These are phyloP conservation scores for Azemiops feae DNA, from an alignment of 2,113 vertebrate genomes.

Conservation along the genomic window DNA sequence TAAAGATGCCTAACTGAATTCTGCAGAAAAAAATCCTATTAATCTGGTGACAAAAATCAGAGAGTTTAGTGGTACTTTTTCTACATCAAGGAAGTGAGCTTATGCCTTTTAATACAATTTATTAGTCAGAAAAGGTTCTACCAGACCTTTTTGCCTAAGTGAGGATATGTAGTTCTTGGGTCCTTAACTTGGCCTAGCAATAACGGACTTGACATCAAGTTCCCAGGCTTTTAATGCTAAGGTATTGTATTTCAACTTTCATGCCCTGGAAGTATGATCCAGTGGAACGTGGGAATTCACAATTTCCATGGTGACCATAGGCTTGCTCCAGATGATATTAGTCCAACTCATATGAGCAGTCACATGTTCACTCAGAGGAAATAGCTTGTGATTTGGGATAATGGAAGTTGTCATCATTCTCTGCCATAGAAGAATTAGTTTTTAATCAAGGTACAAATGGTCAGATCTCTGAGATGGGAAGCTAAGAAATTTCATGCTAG, in stretches of 20 bases:
- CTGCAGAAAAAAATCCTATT: not conserved
- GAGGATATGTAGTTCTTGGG: not conserved
- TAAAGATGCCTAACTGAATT: not conserved
- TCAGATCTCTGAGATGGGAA: not conserved
- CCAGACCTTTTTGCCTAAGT: not conserved
- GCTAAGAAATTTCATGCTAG: not conserved
- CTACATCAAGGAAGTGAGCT: not conserved
- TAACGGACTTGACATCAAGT: not conserved
- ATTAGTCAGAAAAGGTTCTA: not conserved
- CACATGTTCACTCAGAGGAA: not conserved
- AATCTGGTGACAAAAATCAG: not conserved
- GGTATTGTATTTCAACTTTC: not conserved
- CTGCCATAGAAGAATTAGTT: not conserved
- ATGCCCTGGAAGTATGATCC: not conserved
- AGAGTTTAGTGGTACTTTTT: not conserved
- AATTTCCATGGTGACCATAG: not conserved
- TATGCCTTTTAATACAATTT: not conserved
- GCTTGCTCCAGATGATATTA: not conserved
- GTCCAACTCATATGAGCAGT: not conserved
- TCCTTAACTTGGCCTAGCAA: not conserved
- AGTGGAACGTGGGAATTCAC: not conserved
- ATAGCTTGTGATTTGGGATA: not conserved
- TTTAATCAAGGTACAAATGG: not conserved
- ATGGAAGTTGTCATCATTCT: not conserved
- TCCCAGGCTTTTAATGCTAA: not conserved